A percentile compares a stretch with the other conserved stretches of the same genome.
These are phyloP conservation scores for Poeciliopsis paucimaculata DNA, from an alignment of 2,797 vertebrate genomes.

Conservation along the genomic window DNA sequence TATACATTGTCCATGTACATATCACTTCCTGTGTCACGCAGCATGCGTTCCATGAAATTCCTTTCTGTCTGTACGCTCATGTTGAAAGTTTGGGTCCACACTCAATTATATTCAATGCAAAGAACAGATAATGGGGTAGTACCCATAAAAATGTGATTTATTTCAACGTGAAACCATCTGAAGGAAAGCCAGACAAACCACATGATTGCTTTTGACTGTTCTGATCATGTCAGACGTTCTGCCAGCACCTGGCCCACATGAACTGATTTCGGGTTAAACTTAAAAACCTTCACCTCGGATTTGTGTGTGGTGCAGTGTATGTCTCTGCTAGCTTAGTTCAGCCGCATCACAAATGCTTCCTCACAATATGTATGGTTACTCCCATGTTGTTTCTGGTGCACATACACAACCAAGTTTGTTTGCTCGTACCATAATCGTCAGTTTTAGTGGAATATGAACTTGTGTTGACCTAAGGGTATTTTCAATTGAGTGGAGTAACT, in stretches of 20 bases:
- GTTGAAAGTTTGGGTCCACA: not conserved
- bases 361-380: not conserved
- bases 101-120: slow-evolving; percentile 51
- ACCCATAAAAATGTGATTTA: slow-evolving; percentile 21
- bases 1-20: not conserved
- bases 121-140: slow-evolving; percentile 9
- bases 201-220: slow-evolving; percentile 45
- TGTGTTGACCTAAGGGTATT: not conserved
- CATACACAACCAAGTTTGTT: not conserved
- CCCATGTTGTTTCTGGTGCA: not conserved
- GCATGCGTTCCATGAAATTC: not conserved
- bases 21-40: slow-evolving; percentile 23
- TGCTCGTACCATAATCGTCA: not conserved
- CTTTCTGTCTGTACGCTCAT: not conserved
- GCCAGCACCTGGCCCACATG: not conserved
- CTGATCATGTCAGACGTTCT: slow-evolving; percentile 6
- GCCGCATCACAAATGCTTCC: not conserved
- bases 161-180: slow-evolving; percentile 33
- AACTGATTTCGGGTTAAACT: not conserved
- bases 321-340: not conserved
- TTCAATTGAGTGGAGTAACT: not conserved
- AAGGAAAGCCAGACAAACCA: slow-evolving; percentile 34
- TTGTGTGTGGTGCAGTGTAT: not conserved
- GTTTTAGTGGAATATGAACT: not conserved
- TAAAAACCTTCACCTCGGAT: not conserved